Percentiles rank a stretch among this genome's conserved stretches.
phyloP scores from a whole-genome alignment of 2,797 vertebrate species.

The Alectoris magna region DNA sequence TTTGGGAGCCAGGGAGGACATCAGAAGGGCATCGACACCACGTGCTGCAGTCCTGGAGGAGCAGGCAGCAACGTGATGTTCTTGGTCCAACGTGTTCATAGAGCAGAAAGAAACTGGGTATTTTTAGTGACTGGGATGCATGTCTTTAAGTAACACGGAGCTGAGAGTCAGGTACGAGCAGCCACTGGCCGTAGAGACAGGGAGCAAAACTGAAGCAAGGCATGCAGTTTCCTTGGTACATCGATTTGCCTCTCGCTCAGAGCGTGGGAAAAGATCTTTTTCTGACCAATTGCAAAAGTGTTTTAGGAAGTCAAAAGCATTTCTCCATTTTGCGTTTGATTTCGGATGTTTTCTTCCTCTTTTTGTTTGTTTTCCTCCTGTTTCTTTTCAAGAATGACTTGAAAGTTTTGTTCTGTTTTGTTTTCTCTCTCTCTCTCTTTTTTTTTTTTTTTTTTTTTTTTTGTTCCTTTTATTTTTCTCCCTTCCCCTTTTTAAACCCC shows the following conservation, averaged over 20 bases:
- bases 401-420: constrained; percentile 17
- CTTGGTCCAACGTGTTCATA: rapidly evolving
- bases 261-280: background rate
- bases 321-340: constrained; percentile 27
- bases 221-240: rapidly evolving
- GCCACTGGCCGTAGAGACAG: background rate
- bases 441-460: background rate
- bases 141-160: background rate
- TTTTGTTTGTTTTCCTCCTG: background rate
- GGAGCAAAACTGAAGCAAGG: background rate
- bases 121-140: rapidly evolving
- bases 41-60: background rate
- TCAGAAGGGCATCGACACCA: background rate
- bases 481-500: background rate
- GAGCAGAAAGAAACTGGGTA: background rate
- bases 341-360: background rate
- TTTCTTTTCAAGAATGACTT: constrained; percentile 50
- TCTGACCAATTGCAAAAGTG: background rate
- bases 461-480: background rate
- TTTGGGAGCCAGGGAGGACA: background rate
- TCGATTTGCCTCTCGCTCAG: background rate
- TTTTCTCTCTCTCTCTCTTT: background rate
- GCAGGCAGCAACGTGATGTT: background rate
- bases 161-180: background rate
- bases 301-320: background rate